Evolutionary conservation across 2,888 invertebrate genomes (phyloP).

Genomic region (Lydus trimaculatus): DNA sequence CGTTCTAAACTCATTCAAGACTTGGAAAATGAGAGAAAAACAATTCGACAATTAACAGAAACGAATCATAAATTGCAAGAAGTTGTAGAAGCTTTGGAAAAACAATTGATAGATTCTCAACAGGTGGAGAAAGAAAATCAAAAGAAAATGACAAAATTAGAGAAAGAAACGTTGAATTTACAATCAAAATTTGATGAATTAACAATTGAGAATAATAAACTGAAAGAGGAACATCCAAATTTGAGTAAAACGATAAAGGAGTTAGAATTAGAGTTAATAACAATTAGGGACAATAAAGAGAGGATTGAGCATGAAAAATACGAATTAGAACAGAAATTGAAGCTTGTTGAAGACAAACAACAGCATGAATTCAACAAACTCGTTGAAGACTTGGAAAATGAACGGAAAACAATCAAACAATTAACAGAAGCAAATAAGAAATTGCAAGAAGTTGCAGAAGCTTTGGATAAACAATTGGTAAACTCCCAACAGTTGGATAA

Average conservation of each 20-base stretch:
- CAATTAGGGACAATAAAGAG: neutral
- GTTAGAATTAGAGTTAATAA: constrained; percentile 6
- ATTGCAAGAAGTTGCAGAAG: neutral
- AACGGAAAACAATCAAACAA: constrained; percentile 7
- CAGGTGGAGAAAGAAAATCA: neutral
- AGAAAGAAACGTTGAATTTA: too few relatives aligned
- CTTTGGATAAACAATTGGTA: neutral
- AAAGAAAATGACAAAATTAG: constrained; percentile 6
- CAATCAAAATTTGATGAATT: too few relatives aligned
- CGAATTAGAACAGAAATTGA: constrained; percentile 32
- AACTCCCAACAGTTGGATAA: neutral
- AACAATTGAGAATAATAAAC: too few relatives aligned
- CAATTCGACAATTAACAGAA: too few relatives aligned
- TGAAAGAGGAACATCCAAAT: too few relatives aligned
- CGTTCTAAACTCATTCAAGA: neutral
- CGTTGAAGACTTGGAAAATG: constrained; percentile 18
- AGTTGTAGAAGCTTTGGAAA: neutral
- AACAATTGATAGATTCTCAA: neutral
- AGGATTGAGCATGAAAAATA: constrained; percentile 21
- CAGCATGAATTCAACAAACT: too few relatives aligned
- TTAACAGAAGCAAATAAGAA: neutral
- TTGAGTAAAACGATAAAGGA: constrained; percentile 41
- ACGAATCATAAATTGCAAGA: neutral
- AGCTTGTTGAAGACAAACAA: constrained; percentile 35
- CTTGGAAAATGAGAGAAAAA: too few relatives aligned